These are phyloP conservation scores for Drosophila willistoni DNA, from an alignment of 1,140 invertebrate genomes.

Conservation along the genomic window DNA sequence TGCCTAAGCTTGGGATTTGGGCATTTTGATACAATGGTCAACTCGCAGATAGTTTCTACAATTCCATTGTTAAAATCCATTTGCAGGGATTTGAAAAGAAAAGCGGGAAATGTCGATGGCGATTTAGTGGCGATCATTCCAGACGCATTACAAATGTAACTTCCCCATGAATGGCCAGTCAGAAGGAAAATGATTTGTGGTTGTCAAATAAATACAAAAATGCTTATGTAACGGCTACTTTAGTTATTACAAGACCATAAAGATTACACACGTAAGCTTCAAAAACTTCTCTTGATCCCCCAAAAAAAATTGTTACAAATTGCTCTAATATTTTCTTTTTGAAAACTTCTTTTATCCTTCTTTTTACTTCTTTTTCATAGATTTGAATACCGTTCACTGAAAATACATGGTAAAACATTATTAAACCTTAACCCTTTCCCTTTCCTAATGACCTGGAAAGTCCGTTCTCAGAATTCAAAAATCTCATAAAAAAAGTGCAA, in stretches of 20 bases:
- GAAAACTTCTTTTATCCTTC: background rate
- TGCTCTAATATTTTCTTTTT: background rate
- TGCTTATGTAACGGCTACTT: slow-evolving; percentile 24
- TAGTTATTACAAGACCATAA: background rate
- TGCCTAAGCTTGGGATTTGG: slow-evolving; percentile 75
- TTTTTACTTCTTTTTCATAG: slow-evolving; percentile 17
- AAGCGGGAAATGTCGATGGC: slow-evolving; percentile 37
- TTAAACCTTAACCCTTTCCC: slow-evolving; percentile 40
- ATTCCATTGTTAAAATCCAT: slow-evolving; percentile 65
- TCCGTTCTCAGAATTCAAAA: slow-evolving; percentile 45
- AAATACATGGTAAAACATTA: slow-evolving; percentile 34
- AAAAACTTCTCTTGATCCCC: background rate
- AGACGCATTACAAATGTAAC: slow-evolving; percentile 72
- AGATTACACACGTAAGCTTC: background rate
- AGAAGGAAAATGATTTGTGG: slow-evolving; percentile 42
- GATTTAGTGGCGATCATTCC: slow-evolving; percentile 68
- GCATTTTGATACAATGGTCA: background rate
- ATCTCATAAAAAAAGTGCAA: slow-evolving; percentile 65
- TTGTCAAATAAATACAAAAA: slow-evolving; percentile 17
- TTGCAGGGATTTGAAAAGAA: slow-evolving; percentile 23
- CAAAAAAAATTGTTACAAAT: no score
- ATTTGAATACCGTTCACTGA: slow-evolving; percentile 7
- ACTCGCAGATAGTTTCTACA: slow-evolving; percentile 31
- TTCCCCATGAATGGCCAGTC: slow-evolving; percentile 38
- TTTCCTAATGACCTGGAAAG: slow-evolving; percentile 47